Percentiles rank a stretch among this genome's conserved stretches.
Evolutionary conservation across 2,113 vertebrate species (phyloP).

Genomic region (Menura novaehollandiae): DNA sequence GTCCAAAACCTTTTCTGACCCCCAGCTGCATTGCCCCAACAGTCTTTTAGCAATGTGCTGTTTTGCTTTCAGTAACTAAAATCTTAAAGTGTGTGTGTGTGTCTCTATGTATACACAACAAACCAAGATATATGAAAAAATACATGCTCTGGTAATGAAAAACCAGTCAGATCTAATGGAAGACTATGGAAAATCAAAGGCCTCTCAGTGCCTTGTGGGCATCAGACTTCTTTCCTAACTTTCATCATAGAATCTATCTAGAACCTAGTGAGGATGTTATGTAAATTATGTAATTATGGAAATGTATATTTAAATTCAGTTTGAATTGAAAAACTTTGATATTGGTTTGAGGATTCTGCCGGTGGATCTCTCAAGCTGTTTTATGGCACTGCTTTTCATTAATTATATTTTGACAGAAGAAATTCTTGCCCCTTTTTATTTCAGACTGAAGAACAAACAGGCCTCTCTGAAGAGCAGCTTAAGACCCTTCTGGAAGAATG

Average conservation of each 20-base stretch:
- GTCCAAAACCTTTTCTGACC: background rate
- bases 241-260: background rate
- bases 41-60: background rate
- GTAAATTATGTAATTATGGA: background rate
- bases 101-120: background rate
- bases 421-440: conserved; percentile 10
- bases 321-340: background rate
- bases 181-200: background rate
- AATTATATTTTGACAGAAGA: conserved; percentile 53
- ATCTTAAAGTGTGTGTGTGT: background rate
- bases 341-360: background rate
- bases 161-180: background rate
- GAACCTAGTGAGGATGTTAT: background rate
- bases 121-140: background rate
- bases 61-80: background rate
- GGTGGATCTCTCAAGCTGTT: background rate
- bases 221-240: background rate
- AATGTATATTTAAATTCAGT: background rate
- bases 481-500: conserved; percentile 73
- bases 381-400: background rate
- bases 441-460: conserved; percentile 54
- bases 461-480: conserved; percentile 72
- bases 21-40: background rate
- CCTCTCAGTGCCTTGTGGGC: background rate
- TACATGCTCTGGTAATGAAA: background rate